Percentiles rank a stretch among this genome's conserved stretches.
phyloP scores from a whole-genome alignment of 2,888 invertebrate genomes.

The Neoscelio sp. region DNA sequence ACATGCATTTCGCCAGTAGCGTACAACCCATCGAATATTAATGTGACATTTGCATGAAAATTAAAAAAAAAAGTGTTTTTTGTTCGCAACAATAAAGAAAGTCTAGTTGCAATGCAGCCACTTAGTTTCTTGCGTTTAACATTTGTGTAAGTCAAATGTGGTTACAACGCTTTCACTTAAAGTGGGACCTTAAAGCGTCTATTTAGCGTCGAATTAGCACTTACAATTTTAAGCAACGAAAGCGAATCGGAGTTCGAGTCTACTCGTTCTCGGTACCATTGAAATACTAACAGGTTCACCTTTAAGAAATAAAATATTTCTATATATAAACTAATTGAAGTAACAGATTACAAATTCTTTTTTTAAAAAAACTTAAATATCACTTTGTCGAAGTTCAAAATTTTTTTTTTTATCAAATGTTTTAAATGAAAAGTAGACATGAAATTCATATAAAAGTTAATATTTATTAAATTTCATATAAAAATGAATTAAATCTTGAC shows the following conservation, averaged over 20 bases:
- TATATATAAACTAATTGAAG: too few species aligned
- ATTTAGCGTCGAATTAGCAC: conserved; percentile 66
- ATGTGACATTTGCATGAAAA: conserved; percentile 62
- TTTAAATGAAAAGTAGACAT: too few species aligned
- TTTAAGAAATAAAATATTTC: conserved; percentile 1
- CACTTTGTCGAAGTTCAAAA: too few species aligned
- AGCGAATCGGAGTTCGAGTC: conserved; percentile 46
- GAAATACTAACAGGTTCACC: conserved; percentile 19
- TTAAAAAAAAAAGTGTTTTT: conserved; percentile 25
- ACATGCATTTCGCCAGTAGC: conserved; percentile 28
- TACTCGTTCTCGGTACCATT: conserved; percentile 29
- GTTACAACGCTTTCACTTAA: conserved; percentile 67
- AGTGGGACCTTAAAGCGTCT: conserved; percentile 58
- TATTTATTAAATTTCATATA: too few species aligned
- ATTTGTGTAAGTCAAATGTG: conserved; percentile 57
- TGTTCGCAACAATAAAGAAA: conserved; percentile 56
- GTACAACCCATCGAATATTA: conserved; percentile 43
- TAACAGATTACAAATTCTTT: too few species aligned
- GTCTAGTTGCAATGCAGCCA: conserved; percentile 53
- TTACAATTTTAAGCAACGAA: conserved; percentile 60
- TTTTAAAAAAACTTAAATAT: too few species aligned
- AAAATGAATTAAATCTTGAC: too few species aligned
- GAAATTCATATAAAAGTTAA: too few species aligned
- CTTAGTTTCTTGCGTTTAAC: conserved; percentile 56
- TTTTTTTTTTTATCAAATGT: too few species aligned